phyloP scores from a whole-genome alignment of 2,113 vertebrate species.

The Epinephelus cyanopodus region DNA sequence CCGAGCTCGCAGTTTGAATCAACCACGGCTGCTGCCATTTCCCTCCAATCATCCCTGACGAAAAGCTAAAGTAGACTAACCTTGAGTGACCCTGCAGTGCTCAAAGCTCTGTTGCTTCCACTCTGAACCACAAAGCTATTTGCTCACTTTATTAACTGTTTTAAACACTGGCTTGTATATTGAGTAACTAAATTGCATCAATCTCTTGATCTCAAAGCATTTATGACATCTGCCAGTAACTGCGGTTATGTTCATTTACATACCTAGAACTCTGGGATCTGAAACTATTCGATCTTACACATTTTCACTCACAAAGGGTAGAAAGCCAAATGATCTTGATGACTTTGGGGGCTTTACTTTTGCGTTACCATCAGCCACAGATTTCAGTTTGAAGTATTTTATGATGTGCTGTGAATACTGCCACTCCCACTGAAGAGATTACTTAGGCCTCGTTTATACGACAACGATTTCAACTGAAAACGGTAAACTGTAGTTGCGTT shows the following conservation, averaged over 20 bases:
- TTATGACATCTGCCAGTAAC: neutral
- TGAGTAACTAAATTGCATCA: neutral
- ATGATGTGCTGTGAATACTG: neutral
- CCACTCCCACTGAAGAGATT: neutral
- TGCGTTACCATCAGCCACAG: neutral
- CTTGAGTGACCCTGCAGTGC: constrained; percentile 32
- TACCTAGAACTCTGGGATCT: neutral
- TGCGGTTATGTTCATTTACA: neutral
- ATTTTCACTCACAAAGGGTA: too few relatives aligned
- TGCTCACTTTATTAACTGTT: constrained; percentile 30
- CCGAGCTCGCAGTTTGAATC: constrained; percentile 65
- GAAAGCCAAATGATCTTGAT: too few relatives aligned
- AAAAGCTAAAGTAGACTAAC: constrained; percentile 26
- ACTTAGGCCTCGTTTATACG: too few relatives aligned
- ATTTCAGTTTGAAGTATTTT: neutral
- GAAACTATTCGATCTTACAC: too few relatives aligned
- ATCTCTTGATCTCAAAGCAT: neutral
- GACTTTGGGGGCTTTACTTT: neutral
- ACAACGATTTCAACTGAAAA: too few relatives aligned
- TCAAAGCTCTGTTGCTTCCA: constrained; percentile 13
- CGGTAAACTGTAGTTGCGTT: too few relatives aligned
- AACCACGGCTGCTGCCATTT: constrained; percentile 61
- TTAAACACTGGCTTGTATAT: neutral
- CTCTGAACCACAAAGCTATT: constrained; percentile 15
- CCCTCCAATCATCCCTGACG: constrained; percentile 65